A percentile compares a stretch with the other conserved stretches of the same genome.
These are phyloP conservation scores for Acipenser transmontanus DNA, from an alignment of 2,797 vertebrate genomes.

Conservation along the genomic window DNA sequence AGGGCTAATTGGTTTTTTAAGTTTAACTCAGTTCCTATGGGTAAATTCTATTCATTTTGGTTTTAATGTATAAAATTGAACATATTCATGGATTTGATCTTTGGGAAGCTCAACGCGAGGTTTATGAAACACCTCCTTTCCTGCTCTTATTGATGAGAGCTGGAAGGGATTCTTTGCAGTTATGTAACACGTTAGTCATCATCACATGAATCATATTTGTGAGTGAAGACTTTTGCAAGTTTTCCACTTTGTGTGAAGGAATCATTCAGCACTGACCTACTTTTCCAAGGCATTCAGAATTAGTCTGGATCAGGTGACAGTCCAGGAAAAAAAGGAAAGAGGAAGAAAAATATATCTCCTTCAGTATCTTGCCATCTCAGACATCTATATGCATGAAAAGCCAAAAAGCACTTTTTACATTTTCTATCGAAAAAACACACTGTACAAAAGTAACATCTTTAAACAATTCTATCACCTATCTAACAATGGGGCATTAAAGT, in stretches of 20 bases:
- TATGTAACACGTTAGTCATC: slow-evolving; percentile 61
- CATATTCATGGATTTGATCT: slow-evolving; percentile 31
- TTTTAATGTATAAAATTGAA: slow-evolving; percentile 25
- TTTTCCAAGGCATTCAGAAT: slow-evolving; percentile 14
- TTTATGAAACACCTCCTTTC: slow-evolving; percentile 37
- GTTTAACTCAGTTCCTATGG: not conserved
- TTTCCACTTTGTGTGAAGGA: slow-evolving; percentile 15
- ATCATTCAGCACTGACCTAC: slow-evolving; percentile 15
- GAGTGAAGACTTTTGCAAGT: slow-evolving; percentile 23
- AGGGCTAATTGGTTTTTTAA: not conserved
- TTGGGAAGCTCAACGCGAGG: slow-evolving; percentile 36
- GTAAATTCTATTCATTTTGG: not conserved
- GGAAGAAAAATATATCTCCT: no score
- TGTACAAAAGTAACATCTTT: no score
- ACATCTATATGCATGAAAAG: no score
- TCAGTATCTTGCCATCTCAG: no score
- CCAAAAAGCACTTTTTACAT: no score
- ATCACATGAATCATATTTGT: slow-evolving; percentile 42
- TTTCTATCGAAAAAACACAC: no score
- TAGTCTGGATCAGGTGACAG: slow-evolving; percentile 22
- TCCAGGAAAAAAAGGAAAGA: not conserved
- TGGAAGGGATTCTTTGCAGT: slow-evolving; percentile 44
- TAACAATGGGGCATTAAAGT: no score
- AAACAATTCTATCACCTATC: no score
- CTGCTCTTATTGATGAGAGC: slow-evolving; percentile 37